Percentiles rank a stretch among this genome's conserved stretches.
Conservation (phyloP, 2,797 vertebrate genomes). For the Lindbergichthys nudifrons region DNA sequence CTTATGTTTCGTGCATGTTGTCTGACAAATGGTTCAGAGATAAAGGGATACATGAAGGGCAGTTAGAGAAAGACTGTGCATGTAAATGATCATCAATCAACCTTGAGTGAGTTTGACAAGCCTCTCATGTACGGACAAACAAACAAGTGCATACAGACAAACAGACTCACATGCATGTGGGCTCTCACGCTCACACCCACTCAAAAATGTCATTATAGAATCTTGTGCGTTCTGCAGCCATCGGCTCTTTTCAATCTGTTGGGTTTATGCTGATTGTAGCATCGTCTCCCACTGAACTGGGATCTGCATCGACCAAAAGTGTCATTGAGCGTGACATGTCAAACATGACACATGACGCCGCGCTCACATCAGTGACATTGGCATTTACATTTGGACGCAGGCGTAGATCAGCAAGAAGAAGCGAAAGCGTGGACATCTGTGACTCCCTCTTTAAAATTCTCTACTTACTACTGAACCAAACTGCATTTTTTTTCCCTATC, state of each 20-base stretch:
- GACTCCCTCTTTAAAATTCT: slow-evolving; percentile 44
- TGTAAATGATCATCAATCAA: slow-evolving; percentile 39
- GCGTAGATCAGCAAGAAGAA: slow-evolving; percentile 28
- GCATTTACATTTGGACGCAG: slow-evolving; percentile 56
- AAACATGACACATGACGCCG: slow-evolving; percentile 57
- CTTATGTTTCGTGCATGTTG: slow-evolving; percentile 11
- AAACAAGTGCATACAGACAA: slow-evolving; percentile 36
- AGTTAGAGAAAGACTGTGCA: not conserved
- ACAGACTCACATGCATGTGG: slow-evolving; percentile 34
- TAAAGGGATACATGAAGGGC: slow-evolving; percentile 6
- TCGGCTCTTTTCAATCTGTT: slow-evolving; percentile 41
- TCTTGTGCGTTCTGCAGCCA: slow-evolving; percentile 35
- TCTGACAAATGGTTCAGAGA: slow-evolving; percentile 14
- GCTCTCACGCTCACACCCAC: slow-evolving; percentile 59
- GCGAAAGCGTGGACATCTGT: slow-evolving; percentile 60
- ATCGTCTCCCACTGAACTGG: slow-evolving; percentile 32
- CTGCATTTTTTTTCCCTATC: slow-evolving; percentile 46
- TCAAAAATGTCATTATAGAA: slow-evolving; percentile 34
- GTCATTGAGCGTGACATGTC: slow-evolving; percentile 42
- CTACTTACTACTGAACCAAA: slow-evolving; percentile 23
- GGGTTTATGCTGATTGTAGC: slow-evolving; percentile 24
- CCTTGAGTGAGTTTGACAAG: slow-evolving; percentile 43
- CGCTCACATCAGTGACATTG: slow-evolving; percentile 44
- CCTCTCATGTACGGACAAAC: slow-evolving; percentile 4
- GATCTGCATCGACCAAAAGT: slow-evolving; percentile 26